Conservation (phyloP, 1,140 invertebrate genomes). For the Pseudachorutes palmiensis region DNA sequence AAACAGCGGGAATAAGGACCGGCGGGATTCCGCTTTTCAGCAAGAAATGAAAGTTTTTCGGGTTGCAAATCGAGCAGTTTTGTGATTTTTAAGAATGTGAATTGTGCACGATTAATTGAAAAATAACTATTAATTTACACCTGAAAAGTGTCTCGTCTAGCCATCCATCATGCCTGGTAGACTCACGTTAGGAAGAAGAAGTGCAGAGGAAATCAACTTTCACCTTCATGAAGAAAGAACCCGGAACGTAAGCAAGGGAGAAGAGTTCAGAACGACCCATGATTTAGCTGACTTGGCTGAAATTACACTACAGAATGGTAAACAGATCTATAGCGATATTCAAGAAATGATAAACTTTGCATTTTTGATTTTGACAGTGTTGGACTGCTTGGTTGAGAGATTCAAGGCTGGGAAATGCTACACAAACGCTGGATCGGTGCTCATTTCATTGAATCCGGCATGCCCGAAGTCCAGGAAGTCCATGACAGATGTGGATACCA, state of each 20-base stretch:
- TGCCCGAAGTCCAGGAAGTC: constrained; percentile 1
- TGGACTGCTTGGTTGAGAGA: constrained; percentile 26
- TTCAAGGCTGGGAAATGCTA: constrained; percentile 15
- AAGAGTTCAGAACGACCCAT: constrained; percentile 4
- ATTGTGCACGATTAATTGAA: too few relatives aligned
- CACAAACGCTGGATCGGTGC: constrained; percentile 27
- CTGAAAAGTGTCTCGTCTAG: too few relatives aligned
- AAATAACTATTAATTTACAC: too few relatives aligned
- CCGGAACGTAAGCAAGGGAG: too few relatives aligned
- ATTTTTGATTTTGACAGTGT: constrained; percentile 21
- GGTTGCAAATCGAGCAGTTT: too few relatives aligned
- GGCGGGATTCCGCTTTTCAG: too few relatives aligned
- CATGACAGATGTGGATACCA: not conserved
- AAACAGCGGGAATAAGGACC: too few relatives aligned
- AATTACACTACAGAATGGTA: constrained; percentile 31
- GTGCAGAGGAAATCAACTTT: not conserved
- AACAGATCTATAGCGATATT: too few relatives aligned
- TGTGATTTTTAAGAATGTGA: too few relatives aligned
- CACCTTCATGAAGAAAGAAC: too few relatives aligned
- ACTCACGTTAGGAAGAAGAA: not conserved
- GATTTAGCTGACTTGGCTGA: constrained; percentile 26
- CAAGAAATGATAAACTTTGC: too few relatives aligned
- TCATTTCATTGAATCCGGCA: constrained; percentile 30
- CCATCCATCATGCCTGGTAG: not conserved
- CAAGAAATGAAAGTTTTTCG: too few relatives aligned